A percentile compares a stretch with the other conserved stretches of the same genome.
Evolutionary conservation across 2,888 invertebrate genomes (phyloP).

Genomic region (Dryococelus australis): DNA sequence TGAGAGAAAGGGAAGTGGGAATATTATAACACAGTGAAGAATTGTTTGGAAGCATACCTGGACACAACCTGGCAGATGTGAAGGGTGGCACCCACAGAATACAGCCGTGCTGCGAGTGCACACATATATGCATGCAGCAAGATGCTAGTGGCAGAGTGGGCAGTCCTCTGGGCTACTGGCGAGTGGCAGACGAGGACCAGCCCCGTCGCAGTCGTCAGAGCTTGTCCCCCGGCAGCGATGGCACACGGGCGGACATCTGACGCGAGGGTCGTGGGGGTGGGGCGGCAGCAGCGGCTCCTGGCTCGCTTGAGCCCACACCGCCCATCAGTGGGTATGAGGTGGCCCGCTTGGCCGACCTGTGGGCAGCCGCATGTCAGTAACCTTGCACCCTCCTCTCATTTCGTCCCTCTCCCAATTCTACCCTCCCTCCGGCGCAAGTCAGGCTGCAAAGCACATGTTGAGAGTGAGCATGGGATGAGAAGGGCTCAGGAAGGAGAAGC

Average conservation of each 20-base stretch:
- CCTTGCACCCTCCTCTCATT: neutral
- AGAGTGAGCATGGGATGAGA: neutral
- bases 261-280: slow-evolving; percentile 31
- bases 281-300: slow-evolving; percentile 32
- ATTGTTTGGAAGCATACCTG: no score
- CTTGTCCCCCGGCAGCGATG: slow-evolving; percentile 36
- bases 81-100: neutral
- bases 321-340: slow-evolving; percentile 59
- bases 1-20: no score
- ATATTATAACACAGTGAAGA: no score
- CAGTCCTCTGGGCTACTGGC: slow-evolving; percentile 12
- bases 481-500: neutral
- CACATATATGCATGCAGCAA: neutral
- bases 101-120: neutral
- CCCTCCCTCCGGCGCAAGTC: neutral
- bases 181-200: slow-evolving; percentile 26
- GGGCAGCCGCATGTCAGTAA: neutral
- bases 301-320: slow-evolving; percentile 46
- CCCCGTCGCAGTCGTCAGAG: slow-evolving; percentile 38
- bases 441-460: neutral
- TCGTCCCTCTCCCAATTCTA: neutral
- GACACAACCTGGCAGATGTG: no score
- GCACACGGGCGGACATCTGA: slow-evolving; percentile 35
- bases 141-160: neutral
- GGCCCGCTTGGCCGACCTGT: slow-evolving; percentile 61